Evolutionary conservation across 2,113 vertebrate genomes (phyloP), one percentile per base, ranked within the genome.

Genomic region (Hippocampus comes): DNA sequence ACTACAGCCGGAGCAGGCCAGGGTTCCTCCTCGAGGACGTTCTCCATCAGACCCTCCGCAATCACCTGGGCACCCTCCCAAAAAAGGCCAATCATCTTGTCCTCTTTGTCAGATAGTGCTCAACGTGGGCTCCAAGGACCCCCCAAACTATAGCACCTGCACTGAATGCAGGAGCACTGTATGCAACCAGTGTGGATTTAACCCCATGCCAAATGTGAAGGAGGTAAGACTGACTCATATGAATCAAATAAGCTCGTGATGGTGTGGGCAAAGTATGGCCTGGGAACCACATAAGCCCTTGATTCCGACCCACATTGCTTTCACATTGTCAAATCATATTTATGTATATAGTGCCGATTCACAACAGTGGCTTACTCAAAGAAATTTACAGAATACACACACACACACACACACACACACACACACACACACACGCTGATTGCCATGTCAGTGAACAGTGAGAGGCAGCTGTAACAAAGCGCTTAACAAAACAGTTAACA

Each of bases 101-200:
- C 95, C 94, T 2, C 89, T 99, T 66, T 99, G 97, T 88, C 95
- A 97, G 86, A 92, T 87, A 75, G 91, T 91, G 74, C 92, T 99
- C 81, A 92, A 95, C 73, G 76, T 93, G 72, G 87, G 92, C 12
- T 68, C 81, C 5, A 94, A 93, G 46, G 93, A 95, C 76, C 94
- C 93, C 79, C 92, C 95, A 79, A 99, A 98, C 89, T 97, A 94
- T 88, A 95, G 90, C 82, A 94, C 89, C 0, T 99, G 97, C 80
- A 99, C 97, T 3, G 94, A 94, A 82, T 99, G 97, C 92, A 95
- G 94, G 59, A 92, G 87, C 5, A 90, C 88, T 18, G 97, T 99
- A 71, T 99, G 97, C 84, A 96, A 94, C 81, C 92, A 96, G n/a
- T 99, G 97, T 90, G 97, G 97, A 67, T 99, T 99, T 86, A 97